These are phyloP conservation scores for Oligia strigilis DNA, from an alignment of 2,888 invertebrate species.

Conservation along the genomic window DNA sequence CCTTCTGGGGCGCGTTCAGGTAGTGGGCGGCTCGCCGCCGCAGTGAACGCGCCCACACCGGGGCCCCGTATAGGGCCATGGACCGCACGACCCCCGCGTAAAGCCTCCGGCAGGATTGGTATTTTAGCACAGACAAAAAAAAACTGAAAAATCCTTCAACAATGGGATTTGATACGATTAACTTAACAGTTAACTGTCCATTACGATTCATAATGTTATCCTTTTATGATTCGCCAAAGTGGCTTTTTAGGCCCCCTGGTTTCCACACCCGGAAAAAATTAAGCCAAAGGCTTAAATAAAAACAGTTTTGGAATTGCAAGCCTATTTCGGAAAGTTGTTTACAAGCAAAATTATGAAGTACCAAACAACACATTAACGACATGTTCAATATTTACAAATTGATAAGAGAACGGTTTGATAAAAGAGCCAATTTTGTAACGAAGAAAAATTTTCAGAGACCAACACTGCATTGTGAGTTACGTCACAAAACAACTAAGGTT, in stretches of 20 bases:
- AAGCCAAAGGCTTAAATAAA: not conserved
- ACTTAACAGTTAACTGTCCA: no score
- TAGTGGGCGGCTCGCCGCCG: no score
- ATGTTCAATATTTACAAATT: conserved; percentile 44
- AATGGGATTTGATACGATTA: no score
- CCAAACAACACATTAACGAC: conserved; percentile 31
- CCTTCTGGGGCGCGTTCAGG: no score
- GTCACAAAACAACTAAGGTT: conserved; percentile 1
- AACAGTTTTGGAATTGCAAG: not conserved
- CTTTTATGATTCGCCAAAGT: no score
- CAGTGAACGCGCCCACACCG: no score
- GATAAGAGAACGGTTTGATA: conserved; percentile 26
- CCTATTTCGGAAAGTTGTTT: conserved; percentile 23
- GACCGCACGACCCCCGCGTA: no score
- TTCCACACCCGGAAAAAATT: not conserved
- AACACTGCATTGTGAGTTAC: conserved; percentile 7
- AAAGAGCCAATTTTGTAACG: conserved; percentile 16
- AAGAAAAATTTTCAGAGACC: conserved; percentile 5
- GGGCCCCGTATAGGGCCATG: no score
- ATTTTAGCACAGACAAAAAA: no score
- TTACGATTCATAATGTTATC: no score
- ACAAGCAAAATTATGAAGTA: conserved; percentile 31
- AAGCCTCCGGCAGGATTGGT: no score
- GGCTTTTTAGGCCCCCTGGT: not conserved
- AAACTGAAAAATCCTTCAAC: no score